Evolutionary conservation across 2,888 invertebrate species (phyloP).

Genomic region (Anarsia innoxiella): DNA sequence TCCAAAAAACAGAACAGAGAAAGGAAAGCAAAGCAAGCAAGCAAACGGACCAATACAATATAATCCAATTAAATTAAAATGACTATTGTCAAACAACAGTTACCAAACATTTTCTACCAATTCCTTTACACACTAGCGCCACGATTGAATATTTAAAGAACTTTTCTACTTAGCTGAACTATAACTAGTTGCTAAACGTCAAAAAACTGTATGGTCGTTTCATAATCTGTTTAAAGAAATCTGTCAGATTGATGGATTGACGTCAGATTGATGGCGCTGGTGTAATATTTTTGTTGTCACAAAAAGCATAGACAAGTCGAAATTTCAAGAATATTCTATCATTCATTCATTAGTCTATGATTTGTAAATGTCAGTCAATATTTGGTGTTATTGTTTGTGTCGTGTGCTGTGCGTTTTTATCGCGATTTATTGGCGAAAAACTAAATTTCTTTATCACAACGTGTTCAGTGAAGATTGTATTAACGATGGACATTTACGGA

Average conservation of each 20-base stretch:
- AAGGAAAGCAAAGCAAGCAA: constrained; percentile 1
- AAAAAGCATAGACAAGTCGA: constrained; percentile 10
- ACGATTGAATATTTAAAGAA: no score
- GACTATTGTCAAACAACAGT: background rate
- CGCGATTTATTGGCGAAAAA: background rate
- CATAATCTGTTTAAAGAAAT: no score
- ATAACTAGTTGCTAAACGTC: no score
- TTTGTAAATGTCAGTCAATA: background rate
- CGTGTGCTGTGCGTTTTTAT: background rate
- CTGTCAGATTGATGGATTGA: no score
- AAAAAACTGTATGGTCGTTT: no score
- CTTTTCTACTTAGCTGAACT: no score
- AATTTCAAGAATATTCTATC: constrained; percentile 21
- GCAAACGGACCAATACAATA: constrained; percentile 5
- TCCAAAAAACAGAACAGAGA: constrained; percentile 6
- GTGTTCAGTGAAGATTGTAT: constrained; percentile 3
- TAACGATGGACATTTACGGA: constrained; percentile 58
- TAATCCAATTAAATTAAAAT: constrained; percentile 1
- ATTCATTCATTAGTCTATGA: constrained; percentile 4
- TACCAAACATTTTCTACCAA: no score
- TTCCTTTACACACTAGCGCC: no score
- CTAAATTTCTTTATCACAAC: background rate
- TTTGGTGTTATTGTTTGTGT: constrained; percentile 3
- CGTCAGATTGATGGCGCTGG: background rate
- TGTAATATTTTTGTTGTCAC: constrained; percentile 5